Evolutionary conservation across 37 sponge, comb jelly and placozoan genomes (phyloP), one percentile per base, ranked within the genome.

Genomic region (Petrosia ficiformis): DNA sequence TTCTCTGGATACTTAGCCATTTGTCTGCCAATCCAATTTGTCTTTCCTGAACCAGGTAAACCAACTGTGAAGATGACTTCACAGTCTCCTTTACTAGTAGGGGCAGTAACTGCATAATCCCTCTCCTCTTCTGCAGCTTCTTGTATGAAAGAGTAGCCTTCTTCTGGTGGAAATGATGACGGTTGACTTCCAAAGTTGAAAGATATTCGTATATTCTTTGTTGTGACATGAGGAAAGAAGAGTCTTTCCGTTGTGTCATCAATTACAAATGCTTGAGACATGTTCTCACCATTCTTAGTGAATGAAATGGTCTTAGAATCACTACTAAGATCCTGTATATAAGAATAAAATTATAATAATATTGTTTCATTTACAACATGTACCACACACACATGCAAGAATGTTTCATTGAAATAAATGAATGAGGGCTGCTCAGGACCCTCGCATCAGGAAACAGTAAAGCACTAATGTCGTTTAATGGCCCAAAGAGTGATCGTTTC

Each of bases 31-130:
- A 87, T 94, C 99, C 99, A 98, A 0, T 85, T 95, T 69, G 96
- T 93, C 94, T 98, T 98, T n/a, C 99, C 99, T 37, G 81, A 70
- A 29, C 84, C 92, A 37, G 99, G 99, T 42, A 98, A 77, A 0
- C 99, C 99, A 32, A 98, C 75, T 88, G 95, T 77, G 75, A 95
- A 68, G 0, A 95, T 21, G 40, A 95, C 88, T 76, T 92, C 82
- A 69, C 84, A 74, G 32, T 78, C 79, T 0, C 41, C 67, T 34
- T 79, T 72, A 26, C 42, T 37, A 36, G 36, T 35, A 16, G 82
- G 87, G 2, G 4, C 5, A n/a, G 29, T 63, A 26, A 34, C 39
- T 4, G 61, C 76, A 25, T 36, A 30, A 4, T 37, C 60, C 26
- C 35, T 38, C 32, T 75, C 54, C 3, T 59, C 76, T 24, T 30